These are phyloP conservation scores for Helicorthomorpha holstii DNA, from an alignment of 1,140 invertebrate species.

Conservation along the genomic window DNA sequence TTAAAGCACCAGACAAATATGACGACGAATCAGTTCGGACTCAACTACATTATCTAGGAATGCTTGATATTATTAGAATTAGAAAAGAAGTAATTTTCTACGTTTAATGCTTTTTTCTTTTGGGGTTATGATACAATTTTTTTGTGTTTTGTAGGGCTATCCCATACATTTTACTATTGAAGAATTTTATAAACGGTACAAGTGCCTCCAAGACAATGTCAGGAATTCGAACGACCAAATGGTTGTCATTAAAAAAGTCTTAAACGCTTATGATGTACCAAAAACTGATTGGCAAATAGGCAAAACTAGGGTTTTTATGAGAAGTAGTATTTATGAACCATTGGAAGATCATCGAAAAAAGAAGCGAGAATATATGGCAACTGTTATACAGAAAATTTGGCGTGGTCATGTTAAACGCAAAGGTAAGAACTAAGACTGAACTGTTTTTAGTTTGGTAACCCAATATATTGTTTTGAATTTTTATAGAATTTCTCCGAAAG, in stretches of 20 bases:
- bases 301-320: slow-evolving; percentile 58
- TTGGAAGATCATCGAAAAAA: slow-evolving; percentile 59
- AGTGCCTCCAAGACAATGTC: slow-evolving; percentile 38
- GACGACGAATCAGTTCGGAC: slow-evolving; percentile 67
- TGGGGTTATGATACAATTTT: neutral
- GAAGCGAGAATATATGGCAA: slow-evolving; percentile 48
- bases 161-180: slow-evolving; percentile 67
- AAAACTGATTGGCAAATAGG: slow-evolving; percentile 77
- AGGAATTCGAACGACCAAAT: neutral
- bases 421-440: slow-evolving; percentile 26
- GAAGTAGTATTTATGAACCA: slow-evolving; percentile 66
- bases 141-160: slow-evolving; percentile 46
- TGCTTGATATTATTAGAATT: slow-evolving; percentile 90
- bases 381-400: slow-evolving; percentile 64
- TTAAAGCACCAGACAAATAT: slow-evolving; percentile 69
- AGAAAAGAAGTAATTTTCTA: slow-evolving; percentile 37
- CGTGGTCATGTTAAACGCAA: slow-evolving; percentile 40
- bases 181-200: slow-evolving; percentile 61
- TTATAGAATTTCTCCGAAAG: slow-evolving; percentile 43
- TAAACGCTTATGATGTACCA: slow-evolving; percentile 41
- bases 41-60: slow-evolving; percentile 82
- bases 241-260: slow-evolving; percentile 4
- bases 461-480: slow-evolving; percentile 1
- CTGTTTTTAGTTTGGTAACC: slow-evolving; percentile 2
- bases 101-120: neutral